phyloP scores from a whole-genome alignment of 2,113 vertebrate genomes.

The Cavia porcellus region DNA sequence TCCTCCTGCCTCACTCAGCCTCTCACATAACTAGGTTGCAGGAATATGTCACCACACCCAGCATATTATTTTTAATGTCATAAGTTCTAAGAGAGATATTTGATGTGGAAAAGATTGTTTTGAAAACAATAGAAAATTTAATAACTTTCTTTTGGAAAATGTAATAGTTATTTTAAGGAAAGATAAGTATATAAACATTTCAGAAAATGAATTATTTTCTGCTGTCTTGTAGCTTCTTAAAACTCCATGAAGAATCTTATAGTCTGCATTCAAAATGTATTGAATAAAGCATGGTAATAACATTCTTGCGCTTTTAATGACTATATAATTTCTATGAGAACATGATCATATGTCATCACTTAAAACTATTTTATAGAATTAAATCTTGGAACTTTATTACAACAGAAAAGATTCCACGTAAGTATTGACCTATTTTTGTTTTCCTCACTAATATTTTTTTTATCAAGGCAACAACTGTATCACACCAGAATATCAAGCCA shows the following conservation, averaged over 20 bases:
- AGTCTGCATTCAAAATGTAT: constrained; percentile 3
- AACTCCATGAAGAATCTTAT: constrained; percentile 43
- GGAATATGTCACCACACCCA: background rate
- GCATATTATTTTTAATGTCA: background rate
- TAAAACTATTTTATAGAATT: constrained; percentile 74
- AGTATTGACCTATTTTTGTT: constrained; percentile 67
- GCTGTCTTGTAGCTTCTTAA: background rate
- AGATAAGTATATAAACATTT: constrained; percentile 53
- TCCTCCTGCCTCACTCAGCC: background rate
- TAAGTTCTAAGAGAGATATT: background rate
- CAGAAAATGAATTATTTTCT: constrained; percentile 45
- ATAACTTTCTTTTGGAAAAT: constrained; percentile 9
- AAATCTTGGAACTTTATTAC: constrained; percentile 40
- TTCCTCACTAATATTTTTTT: constrained; percentile 45
- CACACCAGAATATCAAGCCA: constrained; percentile 69
- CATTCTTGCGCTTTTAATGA: constrained; percentile 59
- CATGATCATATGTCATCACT: constrained; percentile 62
- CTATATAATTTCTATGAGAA: constrained; percentile 67
- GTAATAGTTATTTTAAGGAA: constrained; percentile 21
- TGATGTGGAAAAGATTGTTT: background rate
- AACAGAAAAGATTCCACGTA: constrained; percentile 66
- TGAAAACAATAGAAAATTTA: background rate
- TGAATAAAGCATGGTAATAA: constrained; percentile 42
- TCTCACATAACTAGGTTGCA: background rate
- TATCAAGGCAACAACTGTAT: constrained; percentile 69